Conservation (phyloP, 1,140 invertebrate species). For the Achroia grisella region DNA sequence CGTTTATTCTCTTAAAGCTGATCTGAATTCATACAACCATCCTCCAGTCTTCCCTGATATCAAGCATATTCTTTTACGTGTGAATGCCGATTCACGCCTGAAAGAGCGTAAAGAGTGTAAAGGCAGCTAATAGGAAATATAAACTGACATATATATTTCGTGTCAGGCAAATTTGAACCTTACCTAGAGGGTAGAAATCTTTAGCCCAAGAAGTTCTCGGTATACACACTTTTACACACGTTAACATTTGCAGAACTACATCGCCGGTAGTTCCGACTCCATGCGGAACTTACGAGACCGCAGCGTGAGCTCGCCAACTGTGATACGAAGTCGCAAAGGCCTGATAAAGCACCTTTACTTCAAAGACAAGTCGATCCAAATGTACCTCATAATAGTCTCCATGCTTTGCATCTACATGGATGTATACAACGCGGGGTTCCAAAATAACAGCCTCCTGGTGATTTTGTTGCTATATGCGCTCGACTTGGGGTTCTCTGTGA, state of each 20-base stretch:
- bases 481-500: slow-evolving; percentile 37
- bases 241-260: slow-evolving; percentile 15
- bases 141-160: too few relatives aligned
- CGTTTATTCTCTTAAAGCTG: too few relatives aligned
- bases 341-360: slow-evolving; percentile 23
- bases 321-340: background rate
- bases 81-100: too few relatives aligned
- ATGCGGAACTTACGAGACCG: background rate
- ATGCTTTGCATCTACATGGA: slow-evolving; percentile 32
- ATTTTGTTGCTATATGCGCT: slow-evolving; percentile 31
- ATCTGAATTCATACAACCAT: too few relatives aligned
- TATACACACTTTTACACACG: too few relatives aligned
- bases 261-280: slow-evolving; percentile 2
- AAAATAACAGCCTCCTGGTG: slow-evolving; percentile 26
- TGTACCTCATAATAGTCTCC: slow-evolving; percentile 35
- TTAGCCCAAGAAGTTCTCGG: too few relatives aligned
- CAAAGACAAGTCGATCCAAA: slow-evolving; percentile 26
- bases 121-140: too few relatives aligned
- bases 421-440: slow-evolving; percentile 44
- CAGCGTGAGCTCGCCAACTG: background rate
- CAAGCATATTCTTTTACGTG: too few relatives aligned
- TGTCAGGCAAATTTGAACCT: too few relatives aligned
- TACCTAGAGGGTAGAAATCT: too few relatives aligned
- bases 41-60: too few relatives aligned
- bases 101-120: too few relatives aligned